A percentile compares a stretch with the other conserved stretches of the same genome.
These are phyloP conservation scores for Delia radicum DNA, from an alignment of 1,140 invertebrate genomes.

Conservation along the genomic window DNA sequence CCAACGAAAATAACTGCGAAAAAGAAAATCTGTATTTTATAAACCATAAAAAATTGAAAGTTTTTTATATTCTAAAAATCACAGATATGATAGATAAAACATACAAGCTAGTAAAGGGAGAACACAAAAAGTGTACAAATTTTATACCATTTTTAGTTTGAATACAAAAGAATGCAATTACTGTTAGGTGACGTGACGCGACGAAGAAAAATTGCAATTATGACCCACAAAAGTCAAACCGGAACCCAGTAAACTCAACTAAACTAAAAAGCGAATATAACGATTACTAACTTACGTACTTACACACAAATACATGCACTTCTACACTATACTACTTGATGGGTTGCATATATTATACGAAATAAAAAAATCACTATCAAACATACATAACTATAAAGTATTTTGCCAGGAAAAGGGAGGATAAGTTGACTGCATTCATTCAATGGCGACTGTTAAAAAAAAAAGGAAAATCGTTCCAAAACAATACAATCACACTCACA, in stretches of 20 bases:
- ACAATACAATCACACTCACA: too few relatives aligned
- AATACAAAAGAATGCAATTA: constrained; percentile 25
- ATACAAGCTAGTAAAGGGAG: not conserved
- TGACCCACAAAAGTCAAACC: constrained; percentile 22
- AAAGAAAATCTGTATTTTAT: not conserved
- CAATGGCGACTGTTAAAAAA: too few relatives aligned
- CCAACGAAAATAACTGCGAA: not conserved
- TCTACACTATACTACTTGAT: too few relatives aligned
- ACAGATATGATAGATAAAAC: not conserved
- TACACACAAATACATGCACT: not conserved
- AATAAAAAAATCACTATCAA: too few relatives aligned
- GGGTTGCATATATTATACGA: too few relatives aligned
- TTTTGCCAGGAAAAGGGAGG: too few relatives aligned
- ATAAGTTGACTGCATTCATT: too few relatives aligned
- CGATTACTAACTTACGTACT: not conserved
- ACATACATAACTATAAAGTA: too few relatives aligned
- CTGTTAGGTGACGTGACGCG: constrained; percentile 9
- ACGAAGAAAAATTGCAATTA: constrained; percentile 24
- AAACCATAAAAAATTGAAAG: not conserved
- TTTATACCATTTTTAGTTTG: constrained; percentile 11
- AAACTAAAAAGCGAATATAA: not conserved
- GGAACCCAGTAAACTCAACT: not conserved
- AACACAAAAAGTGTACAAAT: not conserved
- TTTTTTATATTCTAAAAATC: not conserved
- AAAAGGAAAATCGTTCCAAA: too few relatives aligned